Conservation (phyloP, 2,888 invertebrate genomes). For the Chloromyia formosa region DNA sequence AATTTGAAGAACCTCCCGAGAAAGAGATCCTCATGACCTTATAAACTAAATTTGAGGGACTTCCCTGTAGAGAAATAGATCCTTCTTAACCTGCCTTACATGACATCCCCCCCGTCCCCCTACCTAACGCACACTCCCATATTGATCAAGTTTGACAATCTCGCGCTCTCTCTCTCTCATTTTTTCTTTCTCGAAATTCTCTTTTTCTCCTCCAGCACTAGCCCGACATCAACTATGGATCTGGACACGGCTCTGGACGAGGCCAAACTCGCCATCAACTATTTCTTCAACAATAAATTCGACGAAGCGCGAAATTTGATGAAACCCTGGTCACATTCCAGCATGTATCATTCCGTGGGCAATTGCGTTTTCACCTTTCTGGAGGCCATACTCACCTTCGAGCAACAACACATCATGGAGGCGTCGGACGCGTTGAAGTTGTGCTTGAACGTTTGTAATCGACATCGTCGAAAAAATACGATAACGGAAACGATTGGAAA, state of each 20-base stretch:
- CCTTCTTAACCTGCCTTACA: too few relatives aligned
- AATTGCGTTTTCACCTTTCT: slow-evolving; percentile 88
- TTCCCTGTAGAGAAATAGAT: too few relatives aligned
- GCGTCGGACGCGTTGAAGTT: slow-evolving; percentile 80
- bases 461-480: slow-evolving; percentile 65
- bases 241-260: slow-evolving; percentile 72
- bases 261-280: slow-evolving; percentile 80
- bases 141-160: too few relatives aligned
- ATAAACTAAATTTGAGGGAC: too few relatives aligned
- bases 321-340: slow-evolving; percentile 81
- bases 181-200: too few relatives aligned
- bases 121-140: too few relatives aligned
- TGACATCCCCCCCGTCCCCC: too few relatives aligned
- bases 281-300: slow-evolving; percentile 93
- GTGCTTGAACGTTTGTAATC: slow-evolving; percentile 81
- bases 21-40: too few relatives aligned
- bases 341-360: slow-evolving; percentile 93
- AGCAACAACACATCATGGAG: slow-evolving; percentile 77
- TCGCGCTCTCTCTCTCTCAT: too few relatives aligned
- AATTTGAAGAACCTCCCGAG: too few relatives aligned
- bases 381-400: slow-evolving; percentile 93
- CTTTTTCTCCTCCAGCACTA: too few relatives aligned
- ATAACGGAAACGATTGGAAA: slow-evolving; percentile 84
- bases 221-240: slow-evolving; percentile 53
- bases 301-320: slow-evolving; percentile 80